These are phyloP conservation scores for Schizopygopsis malacanthus DNA, from an alignment of 2,797 vertebrate species.

Conservation along the genomic window DNA sequence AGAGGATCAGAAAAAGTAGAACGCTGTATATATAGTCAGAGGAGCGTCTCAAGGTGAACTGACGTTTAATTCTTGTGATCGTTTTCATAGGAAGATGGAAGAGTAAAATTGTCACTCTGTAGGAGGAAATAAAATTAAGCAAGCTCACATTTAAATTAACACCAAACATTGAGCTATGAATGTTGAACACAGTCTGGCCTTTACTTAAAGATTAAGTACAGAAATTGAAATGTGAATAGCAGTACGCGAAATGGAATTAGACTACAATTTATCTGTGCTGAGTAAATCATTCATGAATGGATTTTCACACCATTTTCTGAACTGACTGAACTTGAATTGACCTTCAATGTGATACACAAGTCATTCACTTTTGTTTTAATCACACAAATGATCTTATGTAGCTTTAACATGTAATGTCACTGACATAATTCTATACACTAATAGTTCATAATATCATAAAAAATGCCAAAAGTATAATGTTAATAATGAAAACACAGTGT, in stretches of 20 bases:
- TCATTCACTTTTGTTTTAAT: conserved; percentile 5
- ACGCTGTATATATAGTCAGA: background rate
- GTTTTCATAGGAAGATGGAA: conserved; percentile 7
- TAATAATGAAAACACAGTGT: background rate
- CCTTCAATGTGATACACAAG: conserved; percentile 26
- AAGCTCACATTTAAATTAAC: conserved; percentile 44
- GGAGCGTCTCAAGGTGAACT: conserved; percentile 27
- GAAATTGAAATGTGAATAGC: conserved; percentile 49
- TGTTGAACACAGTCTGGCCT: conserved; percentile 34
- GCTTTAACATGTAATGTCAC: background rate
- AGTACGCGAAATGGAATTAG: conserved; percentile 33
- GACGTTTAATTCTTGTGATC: background rate
- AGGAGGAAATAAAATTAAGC: conserved; percentile 14
- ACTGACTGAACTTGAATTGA: conserved; percentile 27
- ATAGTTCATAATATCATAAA: conserved; percentile 3
- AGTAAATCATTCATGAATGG: conserved; percentile 43
- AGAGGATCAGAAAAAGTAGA: conserved; percentile 1
- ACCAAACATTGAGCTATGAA: conserved; percentile 38
- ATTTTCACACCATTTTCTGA: conserved; percentile 30
- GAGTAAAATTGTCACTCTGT: background rate
- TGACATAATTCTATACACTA: background rate
- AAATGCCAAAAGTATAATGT: background rate
- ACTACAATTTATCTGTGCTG: conserved; percentile 40
- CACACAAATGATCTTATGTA: background rate
- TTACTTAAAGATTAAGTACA: conserved; percentile 49